Evolutionary conservation across 2,113 vertebrate genomes (phyloP).

Genomic region (Chascanopsetta lugubris): DNA sequence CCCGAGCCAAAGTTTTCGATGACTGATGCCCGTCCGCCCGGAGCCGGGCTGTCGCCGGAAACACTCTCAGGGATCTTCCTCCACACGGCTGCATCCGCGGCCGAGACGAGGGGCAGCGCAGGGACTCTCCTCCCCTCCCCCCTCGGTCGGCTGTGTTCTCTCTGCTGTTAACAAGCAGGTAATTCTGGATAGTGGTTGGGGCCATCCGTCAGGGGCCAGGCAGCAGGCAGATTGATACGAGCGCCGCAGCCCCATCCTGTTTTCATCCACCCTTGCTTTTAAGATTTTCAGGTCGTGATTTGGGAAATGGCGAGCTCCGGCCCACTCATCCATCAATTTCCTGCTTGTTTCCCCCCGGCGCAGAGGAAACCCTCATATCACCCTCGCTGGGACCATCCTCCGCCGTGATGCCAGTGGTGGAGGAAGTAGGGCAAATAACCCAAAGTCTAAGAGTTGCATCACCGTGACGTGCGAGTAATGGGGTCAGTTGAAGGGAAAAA

Average conservation of each 20-base stretch:
- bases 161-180: slow-evolving; percentile 70
- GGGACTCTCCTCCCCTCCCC: slow-evolving; percentile 21
- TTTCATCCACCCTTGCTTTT: slow-evolving; percentile 65
- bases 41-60: slow-evolving; percentile 39
- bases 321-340: slow-evolving; percentile 73
- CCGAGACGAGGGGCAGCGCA: neutral
- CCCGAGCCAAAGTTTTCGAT: slow-evolving; percentile 60
- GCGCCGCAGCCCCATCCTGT: slow-evolving; percentile 49
- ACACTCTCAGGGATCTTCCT: slow-evolving; percentile 4
- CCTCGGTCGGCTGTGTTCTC: slow-evolving; percentile 40
- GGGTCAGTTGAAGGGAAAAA: too few species aligned
- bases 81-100: slow-evolving; percentile 12
- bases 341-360: slow-evolving; percentile 38
- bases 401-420: slow-evolving; percentile 5
- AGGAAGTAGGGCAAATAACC: slow-evolving; percentile 18
- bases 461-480: too few species aligned
- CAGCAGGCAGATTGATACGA: slow-evolving; percentile 68
- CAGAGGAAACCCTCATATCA: slow-evolving; percentile 30
- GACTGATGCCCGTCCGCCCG: slow-evolving; percentile 34
- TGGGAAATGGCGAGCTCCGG: slow-evolving; percentile 67
- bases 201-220: slow-evolving; percentile 63
- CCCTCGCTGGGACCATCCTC: slow-evolving; percentile 10
- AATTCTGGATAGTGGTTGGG: slow-evolving; percentile 76
- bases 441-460: too few species aligned
- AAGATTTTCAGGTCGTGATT: slow-evolving; percentile 73